Conservation (phyloP, 2,888 invertebrate genomes). For the Dryococelus australis region DNA sequence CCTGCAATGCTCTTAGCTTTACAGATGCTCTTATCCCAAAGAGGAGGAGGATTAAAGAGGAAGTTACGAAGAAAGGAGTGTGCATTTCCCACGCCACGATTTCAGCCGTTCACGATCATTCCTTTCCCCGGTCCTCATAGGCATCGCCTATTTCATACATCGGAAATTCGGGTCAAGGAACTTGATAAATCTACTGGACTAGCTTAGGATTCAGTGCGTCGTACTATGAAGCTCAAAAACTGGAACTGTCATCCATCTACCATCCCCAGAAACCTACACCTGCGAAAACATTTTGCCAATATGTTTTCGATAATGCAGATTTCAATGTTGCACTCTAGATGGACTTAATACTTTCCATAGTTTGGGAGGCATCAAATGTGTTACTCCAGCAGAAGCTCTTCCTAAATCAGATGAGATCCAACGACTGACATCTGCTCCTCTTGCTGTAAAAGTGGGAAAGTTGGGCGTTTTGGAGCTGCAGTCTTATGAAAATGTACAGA, state of each 20-base stretch:
- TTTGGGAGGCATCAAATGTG: constrained; percentile 12
- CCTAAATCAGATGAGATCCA: constrained; percentile 13
- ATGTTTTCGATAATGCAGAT: constrained; percentile 13
- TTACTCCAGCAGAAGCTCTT: not conserved
- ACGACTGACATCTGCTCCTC: not conserved
- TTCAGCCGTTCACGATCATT: constrained; percentile 4
- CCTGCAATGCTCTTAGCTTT: not conserved
- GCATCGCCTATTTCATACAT: not conserved
- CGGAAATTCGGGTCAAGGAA: not conserved
- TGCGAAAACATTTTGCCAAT: not conserved
- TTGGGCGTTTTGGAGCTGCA: not conserved
- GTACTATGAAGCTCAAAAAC: not conserved
- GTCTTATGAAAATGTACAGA: not conserved
- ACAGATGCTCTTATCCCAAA: not conserved
- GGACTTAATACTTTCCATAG: not conserved
- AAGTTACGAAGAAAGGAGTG: not conserved
- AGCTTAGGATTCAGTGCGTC: not conserved
- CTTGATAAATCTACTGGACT: constrained; percentile 7
- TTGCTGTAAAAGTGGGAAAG: not conserved
- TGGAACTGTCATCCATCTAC: not conserved
- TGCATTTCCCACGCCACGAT: not conserved
- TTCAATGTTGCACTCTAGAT: not conserved
- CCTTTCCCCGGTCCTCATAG: not conserved
- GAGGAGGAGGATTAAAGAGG: not conserved
- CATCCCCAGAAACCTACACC: not conserved